These are phyloP conservation scores for Rhinatrema bivittatum DNA, from an alignment of 2,797 vertebrate species.

Conservation along the genomic window DNA sequence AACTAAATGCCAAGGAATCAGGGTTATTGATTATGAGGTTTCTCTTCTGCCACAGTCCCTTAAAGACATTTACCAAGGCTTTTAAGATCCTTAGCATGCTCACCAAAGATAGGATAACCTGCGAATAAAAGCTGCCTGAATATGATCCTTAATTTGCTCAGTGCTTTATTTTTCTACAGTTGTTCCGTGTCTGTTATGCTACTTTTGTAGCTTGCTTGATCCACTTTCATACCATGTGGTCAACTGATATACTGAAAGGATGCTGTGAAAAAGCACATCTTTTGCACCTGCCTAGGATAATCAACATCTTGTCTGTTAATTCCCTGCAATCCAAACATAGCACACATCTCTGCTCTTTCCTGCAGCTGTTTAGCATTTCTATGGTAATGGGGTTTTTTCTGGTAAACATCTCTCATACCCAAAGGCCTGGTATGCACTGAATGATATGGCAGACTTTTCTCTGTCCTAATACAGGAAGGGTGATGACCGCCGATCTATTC, in stretches of 20 bases:
- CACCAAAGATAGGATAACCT: slow-evolving; percentile 29
- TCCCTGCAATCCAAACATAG: no score
- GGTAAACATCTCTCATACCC: no score
- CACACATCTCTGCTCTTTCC: no score
- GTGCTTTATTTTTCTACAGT: slow-evolving; percentile 21
- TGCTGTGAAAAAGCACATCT: slow-evolving; percentile 28
- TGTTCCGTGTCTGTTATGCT: slow-evolving; percentile 24
- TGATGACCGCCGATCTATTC: no score
- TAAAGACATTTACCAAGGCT: slow-evolving; percentile 14
- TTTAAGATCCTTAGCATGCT: slow-evolving; percentile 15
- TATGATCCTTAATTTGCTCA: slow-evolving; percentile 20
- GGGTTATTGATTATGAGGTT: slow-evolving; percentile 29
- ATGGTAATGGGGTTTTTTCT: no score
- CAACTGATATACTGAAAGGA: slow-evolving; percentile 22
- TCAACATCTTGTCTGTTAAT: no score
- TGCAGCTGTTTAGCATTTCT: no score
- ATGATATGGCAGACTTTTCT: no score
- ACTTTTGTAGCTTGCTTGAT: slow-evolving; percentile 24
- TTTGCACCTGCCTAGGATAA: no score
- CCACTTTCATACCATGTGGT: slow-evolving; percentile 37
- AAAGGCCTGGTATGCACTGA: no score
- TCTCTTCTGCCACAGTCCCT: background rate
- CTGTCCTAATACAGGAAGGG: no score
- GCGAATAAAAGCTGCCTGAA: slow-evolving; percentile 27
- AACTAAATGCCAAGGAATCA: slow-evolving; percentile 23